Evolutionary conservation across 2,113 vertebrate species (phyloP).

Genomic region (Pedionomus torquatus): DNA sequence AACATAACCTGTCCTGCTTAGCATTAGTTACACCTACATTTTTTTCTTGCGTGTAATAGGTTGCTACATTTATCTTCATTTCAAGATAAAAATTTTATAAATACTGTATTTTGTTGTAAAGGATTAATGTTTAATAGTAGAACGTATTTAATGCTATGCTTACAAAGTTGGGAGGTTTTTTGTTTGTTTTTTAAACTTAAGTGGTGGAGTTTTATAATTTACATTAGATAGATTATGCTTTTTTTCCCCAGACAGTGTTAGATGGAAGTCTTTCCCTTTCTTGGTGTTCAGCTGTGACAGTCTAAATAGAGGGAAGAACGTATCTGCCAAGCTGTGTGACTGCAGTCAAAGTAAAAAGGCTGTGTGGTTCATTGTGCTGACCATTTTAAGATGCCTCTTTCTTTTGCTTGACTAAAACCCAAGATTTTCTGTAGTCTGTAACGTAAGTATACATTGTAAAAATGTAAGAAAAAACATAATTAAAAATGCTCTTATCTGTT

Average conservation of each 20-base stretch:
- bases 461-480: neutral
- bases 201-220: neutral
- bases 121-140: neutral
- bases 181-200: neutral
- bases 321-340: neutral
- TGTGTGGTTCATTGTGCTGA: neutral
- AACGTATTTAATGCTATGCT: accelerated
- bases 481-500: slow-evolving; percentile 25
- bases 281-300: neutral
- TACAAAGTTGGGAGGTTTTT: neutral
- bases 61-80: neutral
- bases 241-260: neutral
- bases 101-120: neutral
- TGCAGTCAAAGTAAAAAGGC: neutral
- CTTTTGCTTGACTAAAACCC: neutral
- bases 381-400: neutral
- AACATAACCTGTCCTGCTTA: neutral
- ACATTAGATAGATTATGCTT: neutral
- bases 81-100: neutral
- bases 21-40: neutral
- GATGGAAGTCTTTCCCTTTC: neutral
- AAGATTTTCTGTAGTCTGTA: neutral
- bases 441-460: neutral
- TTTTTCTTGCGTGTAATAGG: neutral
- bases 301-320: neutral